A percentile compares a stretch with the other conserved stretches of the same genome.
Conservation (phyloP, 2,113 vertebrate genomes). For the Hippocampus barbouri region DNA sequence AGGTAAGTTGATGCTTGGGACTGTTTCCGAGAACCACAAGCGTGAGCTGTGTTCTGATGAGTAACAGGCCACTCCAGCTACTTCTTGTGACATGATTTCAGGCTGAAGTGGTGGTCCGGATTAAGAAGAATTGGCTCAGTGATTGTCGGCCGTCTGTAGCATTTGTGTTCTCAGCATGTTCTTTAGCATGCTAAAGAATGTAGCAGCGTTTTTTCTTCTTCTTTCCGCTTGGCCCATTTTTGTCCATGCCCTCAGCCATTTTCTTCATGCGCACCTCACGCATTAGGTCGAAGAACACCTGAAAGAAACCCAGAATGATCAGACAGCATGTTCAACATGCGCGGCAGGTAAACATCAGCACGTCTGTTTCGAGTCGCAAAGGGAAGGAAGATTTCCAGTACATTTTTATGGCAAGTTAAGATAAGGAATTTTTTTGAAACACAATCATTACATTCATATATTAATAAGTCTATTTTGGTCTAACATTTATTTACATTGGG, state of each 20-base stretch:
- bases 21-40: background rate
- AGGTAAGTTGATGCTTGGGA: background rate
- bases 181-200: constrained; percentile 76
- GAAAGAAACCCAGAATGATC: background rate
- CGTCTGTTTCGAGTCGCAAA: background rate
- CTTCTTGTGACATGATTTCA: background rate
- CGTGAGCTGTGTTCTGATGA: background rate
- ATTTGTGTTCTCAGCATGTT: background rate
- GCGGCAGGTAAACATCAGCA: background rate
- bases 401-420: background rate
- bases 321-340: background rate
- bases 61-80: background rate
- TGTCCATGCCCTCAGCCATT: constrained; percentile 94
- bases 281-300: constrained; percentile 99
- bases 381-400: background rate
- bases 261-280: constrained; percentile 93
- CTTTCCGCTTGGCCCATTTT: constrained; percentile 88
- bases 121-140: background rate
- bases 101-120: background rate
- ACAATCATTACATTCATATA: background rate
- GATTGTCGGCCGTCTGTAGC: constrained; percentile 3
- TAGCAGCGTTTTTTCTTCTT: constrained; percentile 92
- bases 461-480: too few species aligned
- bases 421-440: background rate
- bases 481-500: too few species aligned